A percentile compares a stretch with the other conserved stretches of the same genome.
These are phyloP conservation scores for Malaclemys terrapin DNA, from an alignment of 2,113 vertebrate genomes.

Conservation along the genomic window DNA sequence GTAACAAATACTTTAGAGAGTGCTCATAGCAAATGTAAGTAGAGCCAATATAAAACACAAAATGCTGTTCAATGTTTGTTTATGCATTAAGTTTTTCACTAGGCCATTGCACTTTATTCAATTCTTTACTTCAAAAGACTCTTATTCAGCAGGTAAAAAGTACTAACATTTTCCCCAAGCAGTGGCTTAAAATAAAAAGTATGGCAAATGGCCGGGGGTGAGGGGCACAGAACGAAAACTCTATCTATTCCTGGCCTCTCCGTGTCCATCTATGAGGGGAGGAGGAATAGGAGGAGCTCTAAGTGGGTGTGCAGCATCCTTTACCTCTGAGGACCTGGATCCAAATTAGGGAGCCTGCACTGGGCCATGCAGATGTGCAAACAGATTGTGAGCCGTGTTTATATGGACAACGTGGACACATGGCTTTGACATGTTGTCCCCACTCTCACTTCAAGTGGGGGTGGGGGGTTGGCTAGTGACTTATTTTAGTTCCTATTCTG, in stretches of 20 bases:
- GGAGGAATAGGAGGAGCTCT: neutral
- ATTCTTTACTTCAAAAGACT: slow-evolving; percentile 46
- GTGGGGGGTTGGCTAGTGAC: too few relatives aligned
- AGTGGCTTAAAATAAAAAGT: neutral
- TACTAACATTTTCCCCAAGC: neutral
- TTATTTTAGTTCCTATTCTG: too few relatives aligned
- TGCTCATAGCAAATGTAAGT: neutral
- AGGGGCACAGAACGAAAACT: neutral
- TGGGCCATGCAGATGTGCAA: neutral
- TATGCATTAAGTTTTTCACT: neutral
- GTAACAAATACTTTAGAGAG: neutral
- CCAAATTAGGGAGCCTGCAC: neutral
- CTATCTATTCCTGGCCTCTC: neutral
- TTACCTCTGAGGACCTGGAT: neutral
- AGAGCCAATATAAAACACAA: neutral
- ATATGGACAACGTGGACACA: neutral
- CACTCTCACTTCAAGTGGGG: too few relatives aligned
- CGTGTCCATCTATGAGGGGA: neutral
- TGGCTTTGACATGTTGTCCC: too few relatives aligned
- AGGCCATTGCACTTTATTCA: slow-evolving; percentile 8
- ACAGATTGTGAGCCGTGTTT: neutral
- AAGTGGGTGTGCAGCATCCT: neutral
- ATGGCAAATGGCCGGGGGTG: neutral
- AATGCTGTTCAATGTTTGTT: neutral
- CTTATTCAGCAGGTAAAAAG: slow-evolving; percentile 14